These are phyloP conservation scores for Momotus momota DNA, from an alignment of 2,797 vertebrate genomes.

Conservation along the genomic window DNA sequence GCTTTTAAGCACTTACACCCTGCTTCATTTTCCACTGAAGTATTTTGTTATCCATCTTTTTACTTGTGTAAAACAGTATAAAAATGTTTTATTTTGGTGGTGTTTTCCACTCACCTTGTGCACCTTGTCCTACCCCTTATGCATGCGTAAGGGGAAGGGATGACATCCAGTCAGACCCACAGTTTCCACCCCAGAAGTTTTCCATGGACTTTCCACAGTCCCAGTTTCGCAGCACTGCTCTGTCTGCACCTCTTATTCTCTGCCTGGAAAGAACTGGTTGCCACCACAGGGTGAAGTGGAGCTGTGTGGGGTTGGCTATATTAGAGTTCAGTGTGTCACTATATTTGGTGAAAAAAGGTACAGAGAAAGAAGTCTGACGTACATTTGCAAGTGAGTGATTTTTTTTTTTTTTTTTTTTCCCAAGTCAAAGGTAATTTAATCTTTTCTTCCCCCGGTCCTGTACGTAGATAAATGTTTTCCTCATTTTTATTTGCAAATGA, in stretches of 20 bases:
- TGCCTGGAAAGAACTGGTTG: neutral
- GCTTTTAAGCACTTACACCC: neutral
- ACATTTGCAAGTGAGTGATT: neutral
- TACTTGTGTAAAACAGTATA: neutral
- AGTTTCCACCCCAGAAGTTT: neutral
- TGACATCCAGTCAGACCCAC: neutral
- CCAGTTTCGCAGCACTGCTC: neutral
- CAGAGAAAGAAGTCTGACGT: neutral
- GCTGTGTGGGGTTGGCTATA: fast-evolving
- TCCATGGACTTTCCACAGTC: neutral
- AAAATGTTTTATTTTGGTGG: neutral
- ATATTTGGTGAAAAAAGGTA: neutral
- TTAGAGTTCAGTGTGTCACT: neutral
- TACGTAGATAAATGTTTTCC: neutral
- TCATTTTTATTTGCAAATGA: neutral
- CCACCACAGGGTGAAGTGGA: neutral
- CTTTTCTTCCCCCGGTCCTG: neutral
- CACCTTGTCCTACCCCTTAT: neutral
- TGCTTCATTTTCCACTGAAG: neutral
- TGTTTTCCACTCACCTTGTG: neutral
- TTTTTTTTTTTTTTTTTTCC: neutral
- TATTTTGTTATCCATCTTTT: neutral
- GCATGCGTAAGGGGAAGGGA: neutral
- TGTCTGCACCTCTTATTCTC: neutral
- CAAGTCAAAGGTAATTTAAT: neutral